These are phyloP conservation scores for Smittia aterrima DNA, from an alignment of 2,888 invertebrate species.

Conservation along the genomic window DNA sequence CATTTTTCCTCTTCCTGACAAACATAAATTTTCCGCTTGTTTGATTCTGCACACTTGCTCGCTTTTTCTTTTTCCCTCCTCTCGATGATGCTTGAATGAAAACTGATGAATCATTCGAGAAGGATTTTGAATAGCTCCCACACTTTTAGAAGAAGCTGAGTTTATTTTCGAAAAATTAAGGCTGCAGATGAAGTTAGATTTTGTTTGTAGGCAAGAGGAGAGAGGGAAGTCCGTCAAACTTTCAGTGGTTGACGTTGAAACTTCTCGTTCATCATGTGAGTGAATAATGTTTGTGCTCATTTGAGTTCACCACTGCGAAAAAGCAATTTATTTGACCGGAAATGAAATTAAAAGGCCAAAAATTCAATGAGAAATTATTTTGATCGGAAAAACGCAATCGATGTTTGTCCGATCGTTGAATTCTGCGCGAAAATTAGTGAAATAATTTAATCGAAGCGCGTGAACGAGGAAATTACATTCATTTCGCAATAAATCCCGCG, in stretches of 20 bases:
- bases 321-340: neutral
- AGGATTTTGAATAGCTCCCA: neutral
- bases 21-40: conserved; percentile 7
- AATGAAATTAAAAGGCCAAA: neutral
- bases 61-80: conserved; percentile 12
- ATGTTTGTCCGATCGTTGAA: neutral
- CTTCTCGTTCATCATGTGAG: neutral
- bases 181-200: conserved; percentile 8
- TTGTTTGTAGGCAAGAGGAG: too few species aligned
- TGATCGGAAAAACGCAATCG: neutral
- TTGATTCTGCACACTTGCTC: conserved; percentile 17
- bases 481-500: conserved; percentile 17
- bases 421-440: neutral
- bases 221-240: neutral
- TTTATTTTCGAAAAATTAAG: neutral
- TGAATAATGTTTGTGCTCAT: neutral
- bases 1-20: conserved; percentile 14
- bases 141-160: neutral
- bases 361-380: neutral
- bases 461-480: conserved; percentile 20
- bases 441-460: neutral
- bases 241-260: neutral
- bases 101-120: conserved; percentile 22
- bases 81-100: neutral
- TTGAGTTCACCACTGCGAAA: neutral